These are phyloP conservation scores for Lasioglossum malachurum DNA, from an alignment of 2,888 invertebrate species.

Conservation along the genomic window DNA sequence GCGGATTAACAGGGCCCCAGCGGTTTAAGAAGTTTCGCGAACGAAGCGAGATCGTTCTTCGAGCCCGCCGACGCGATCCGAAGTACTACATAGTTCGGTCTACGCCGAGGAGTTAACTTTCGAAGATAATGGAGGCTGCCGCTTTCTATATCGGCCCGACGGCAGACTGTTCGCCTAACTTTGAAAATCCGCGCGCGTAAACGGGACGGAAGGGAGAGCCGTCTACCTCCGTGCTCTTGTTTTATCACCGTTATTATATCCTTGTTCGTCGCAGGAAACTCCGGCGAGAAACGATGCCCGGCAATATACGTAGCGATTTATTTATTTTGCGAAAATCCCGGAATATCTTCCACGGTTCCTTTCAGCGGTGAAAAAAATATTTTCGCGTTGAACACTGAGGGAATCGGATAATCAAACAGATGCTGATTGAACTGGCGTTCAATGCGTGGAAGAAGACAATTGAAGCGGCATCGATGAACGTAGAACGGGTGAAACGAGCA, in stretches of 20 bases:
- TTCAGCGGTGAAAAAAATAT: background rate
- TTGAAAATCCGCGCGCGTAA: constrained; percentile 19
- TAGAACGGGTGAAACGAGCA: background rate
- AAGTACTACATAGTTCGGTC: constrained; percentile 14
- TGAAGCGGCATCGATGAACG: background rate
- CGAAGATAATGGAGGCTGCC: constrained; percentile 17
- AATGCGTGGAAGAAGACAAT: background rate
- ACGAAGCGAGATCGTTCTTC: background rate
- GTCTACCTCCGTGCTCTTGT: background rate
- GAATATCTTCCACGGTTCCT: background rate
- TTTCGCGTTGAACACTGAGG: background rate
- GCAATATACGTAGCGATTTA: background rate
- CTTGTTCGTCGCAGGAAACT: background rate
- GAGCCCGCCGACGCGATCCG: background rate
- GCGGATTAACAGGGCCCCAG: background rate
- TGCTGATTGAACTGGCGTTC: background rate
- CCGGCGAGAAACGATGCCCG: background rate
- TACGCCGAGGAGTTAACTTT: constrained; percentile 10
- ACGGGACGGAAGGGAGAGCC: background rate
- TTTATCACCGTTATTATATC: background rate
- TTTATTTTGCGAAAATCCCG: background rate
- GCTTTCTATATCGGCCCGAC: background rate
- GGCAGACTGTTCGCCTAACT: constrained; percentile 17
- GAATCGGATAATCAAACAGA: background rate
- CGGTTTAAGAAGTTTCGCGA: constrained; percentile 20